These are phyloP conservation scores for Leptinotarsa lineolata DNA, from an alignment of 1,140 invertebrate genomes.

Conservation along the genomic window DNA sequence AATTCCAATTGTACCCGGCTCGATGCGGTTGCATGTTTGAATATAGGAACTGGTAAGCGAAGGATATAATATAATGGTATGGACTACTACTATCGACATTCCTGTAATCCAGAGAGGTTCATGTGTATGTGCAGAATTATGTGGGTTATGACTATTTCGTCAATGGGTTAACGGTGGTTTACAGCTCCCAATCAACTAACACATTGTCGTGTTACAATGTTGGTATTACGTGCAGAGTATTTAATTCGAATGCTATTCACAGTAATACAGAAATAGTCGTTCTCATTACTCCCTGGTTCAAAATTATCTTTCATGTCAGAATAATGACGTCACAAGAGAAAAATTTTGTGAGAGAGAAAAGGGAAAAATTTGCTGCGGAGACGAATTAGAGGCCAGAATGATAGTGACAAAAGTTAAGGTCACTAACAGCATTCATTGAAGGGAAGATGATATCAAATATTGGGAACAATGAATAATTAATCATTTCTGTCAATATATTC, in stretches of 20 bases:
- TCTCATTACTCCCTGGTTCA: background rate
- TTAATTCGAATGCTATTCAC: too few species aligned
- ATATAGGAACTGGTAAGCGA: background rate
- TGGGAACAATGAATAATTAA: too few species aligned
- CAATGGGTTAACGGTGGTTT: background rate
- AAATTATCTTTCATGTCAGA: background rate
- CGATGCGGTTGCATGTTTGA: conserved; percentile 2
- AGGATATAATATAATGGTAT: background rate
- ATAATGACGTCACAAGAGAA: too few species aligned
- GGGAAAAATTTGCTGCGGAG: too few species aligned
- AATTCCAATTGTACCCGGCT: background rate
- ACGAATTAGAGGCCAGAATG: too few species aligned
- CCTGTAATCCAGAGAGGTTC: background rate
- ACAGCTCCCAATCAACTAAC: background rate
- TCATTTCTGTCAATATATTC: too few species aligned
- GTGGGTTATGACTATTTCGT: background rate
- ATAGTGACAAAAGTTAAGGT: too few species aligned
- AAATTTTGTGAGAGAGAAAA: too few species aligned
- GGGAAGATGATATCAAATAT: too few species aligned
- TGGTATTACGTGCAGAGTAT: too few species aligned
- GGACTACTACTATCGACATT: conserved; percentile 8
- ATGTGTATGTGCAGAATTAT: background rate
- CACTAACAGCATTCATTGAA: too few species aligned
- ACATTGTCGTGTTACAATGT: background rate
- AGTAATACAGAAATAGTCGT: too few species aligned